Percentiles rank a stretch among this genome's conserved stretches.
These are phyloP conservation scores for Microcebus lehilahytsara DNA, from an alignment of 2,113 vertebrate species.

Conservation along the genomic window DNA sequence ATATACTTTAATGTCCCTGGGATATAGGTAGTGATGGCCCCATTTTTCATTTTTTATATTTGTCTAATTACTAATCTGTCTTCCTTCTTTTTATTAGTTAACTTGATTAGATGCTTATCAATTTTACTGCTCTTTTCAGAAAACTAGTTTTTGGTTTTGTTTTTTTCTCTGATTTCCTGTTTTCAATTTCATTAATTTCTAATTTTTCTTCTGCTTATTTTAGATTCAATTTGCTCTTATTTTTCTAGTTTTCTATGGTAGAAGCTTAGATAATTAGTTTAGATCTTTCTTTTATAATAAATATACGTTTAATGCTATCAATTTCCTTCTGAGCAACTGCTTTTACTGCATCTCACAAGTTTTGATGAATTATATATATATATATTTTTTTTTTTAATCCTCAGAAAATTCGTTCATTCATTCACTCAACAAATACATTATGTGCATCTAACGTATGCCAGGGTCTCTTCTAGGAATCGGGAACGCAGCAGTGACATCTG, in stretches of 20 bases:
- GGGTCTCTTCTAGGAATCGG: too few species aligned
- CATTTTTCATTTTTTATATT: neutral
- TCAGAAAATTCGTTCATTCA: too few species aligned
- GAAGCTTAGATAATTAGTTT: neutral
- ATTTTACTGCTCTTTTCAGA: neutral
- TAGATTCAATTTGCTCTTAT: neutral
- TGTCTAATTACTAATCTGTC: too few species aligned
- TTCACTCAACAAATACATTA: too few species aligned
- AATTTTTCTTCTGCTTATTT: neutral
- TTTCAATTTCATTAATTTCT: neutral
- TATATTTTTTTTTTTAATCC: too few species aligned
- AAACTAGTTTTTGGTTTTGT: neutral
- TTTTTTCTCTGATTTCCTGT: neutral
- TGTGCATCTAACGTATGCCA: too few species aligned
- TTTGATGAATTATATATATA: neutral
- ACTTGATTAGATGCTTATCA: neutral
- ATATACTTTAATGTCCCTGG: neutral
- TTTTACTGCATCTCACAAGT: neutral
- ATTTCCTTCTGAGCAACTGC: neutral
- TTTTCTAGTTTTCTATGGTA: neutral
- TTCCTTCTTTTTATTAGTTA: neutral
- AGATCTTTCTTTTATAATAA: neutral
- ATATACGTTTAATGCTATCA: neutral
- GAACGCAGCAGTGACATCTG: too few species aligned
- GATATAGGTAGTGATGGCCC: neutral